Base-by-base conservation (phyloP, 2,888 invertebrate species). In the Phania funesta region DNA sequence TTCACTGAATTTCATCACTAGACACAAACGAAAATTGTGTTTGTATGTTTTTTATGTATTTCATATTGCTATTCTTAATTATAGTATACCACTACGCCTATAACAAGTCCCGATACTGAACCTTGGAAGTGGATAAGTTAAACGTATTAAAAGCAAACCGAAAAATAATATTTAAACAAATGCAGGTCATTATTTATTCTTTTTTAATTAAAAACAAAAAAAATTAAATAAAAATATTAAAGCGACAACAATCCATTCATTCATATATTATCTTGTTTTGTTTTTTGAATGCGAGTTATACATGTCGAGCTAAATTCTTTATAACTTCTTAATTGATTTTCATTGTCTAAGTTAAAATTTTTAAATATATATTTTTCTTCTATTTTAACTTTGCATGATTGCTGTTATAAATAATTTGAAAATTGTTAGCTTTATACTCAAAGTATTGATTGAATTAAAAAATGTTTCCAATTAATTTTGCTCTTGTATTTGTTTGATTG, bases 41-140 rank as follows among this genome's bases (percentile, higher is more conserved):
- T 64, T 46, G 32, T 67, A 67, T 76, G 46, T 38, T 76, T 71
- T 50, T 75, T 75, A 29, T 67, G 58, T 67, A 79, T 85, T 83
- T 64, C 67, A 74, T 76, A 79, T 76, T 62, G 84, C 83, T 79
- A 74, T 86, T 85, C 84, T 87, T 87, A 86, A 85, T 87, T 88
- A 85, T 94, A 96, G 96, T 95, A 95, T 92, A 95, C 78, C 71
- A 44, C 95, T 91, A 96, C 96, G 93, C 96, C 96, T 91, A 94
- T 94, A 93, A 95, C 95, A 92, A 95, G 95, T 91, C 96, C 96
- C 93, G 96, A 96, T 92, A 94, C 94, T 92, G 96, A 96, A 94
- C 95, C 96, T 91, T 96, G 96, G 96, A 96, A 95, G 92, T 96
- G 96, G 96, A 95, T 96, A 90, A 91, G 91, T 89, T 91, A 91